These are phyloP conservation scores for Malacosoma neustria DNA, from an alignment of 2,888 invertebrate species.

Conservation along the genomic window DNA sequence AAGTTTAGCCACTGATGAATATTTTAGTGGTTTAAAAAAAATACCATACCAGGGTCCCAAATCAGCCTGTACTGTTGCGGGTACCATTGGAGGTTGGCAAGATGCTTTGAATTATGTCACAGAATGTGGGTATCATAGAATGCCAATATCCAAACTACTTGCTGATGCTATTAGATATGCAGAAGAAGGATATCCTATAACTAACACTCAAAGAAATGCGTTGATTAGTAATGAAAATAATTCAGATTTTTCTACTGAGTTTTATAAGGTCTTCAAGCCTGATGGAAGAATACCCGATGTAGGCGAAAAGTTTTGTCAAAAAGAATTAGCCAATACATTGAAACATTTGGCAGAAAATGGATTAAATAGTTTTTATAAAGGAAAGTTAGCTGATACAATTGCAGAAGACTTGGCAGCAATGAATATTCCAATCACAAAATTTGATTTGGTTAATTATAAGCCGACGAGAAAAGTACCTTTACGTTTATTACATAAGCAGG, in stretches of 20 bases:
- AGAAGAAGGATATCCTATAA: slow-evolving; percentile 46
- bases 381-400: slow-evolving; percentile 44
- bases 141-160: slow-evolving; percentile 36
- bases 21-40: slow-evolving; percentile 28
- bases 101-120: slow-evolving; percentile 52
- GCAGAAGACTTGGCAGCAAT: slow-evolving; percentile 40
- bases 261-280: slow-evolving; percentile 32
- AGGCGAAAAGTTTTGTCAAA: slow-evolving; percentile 45
- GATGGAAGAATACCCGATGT: slow-evolving; percentile 31
- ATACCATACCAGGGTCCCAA: slow-evolving; percentile 49
- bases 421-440: slow-evolving; percentile 48
- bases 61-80: slow-evolving; percentile 52
- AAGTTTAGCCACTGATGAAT: slow-evolving; percentile 41
- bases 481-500: slow-evolving; percentile 37
- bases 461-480: slow-evolving; percentile 44
- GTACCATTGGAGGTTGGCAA: slow-evolving; percentile 58
- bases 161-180: slow-evolving; percentile 55
- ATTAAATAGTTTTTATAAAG: slow-evolving; percentile 49
- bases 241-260: slow-evolving; percentile 19
- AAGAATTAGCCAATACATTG: slow-evolving; percentile 41
- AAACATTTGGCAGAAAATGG: slow-evolving; percentile 40
- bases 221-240: slow-evolving; percentile 12
- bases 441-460: slow-evolving; percentile 44
- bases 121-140: slow-evolving; percentile 47
- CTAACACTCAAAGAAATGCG: slow-evolving; percentile 23